These are phyloP conservation scores for Morpho achilles DNA, from an alignment of 2,888 invertebrate genomes.

Conservation along the genomic window DNA sequence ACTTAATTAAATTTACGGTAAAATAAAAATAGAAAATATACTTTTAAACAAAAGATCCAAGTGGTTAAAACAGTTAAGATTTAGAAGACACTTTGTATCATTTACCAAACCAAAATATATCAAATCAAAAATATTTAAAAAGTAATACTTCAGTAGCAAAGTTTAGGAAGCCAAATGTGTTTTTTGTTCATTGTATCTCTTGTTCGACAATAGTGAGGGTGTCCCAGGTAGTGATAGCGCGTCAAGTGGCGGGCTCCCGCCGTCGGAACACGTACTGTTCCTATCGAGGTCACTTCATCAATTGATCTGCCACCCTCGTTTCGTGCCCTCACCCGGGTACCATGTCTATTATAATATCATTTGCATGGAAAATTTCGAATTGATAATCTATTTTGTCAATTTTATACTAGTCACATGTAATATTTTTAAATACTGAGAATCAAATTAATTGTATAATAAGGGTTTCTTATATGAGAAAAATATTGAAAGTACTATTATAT, in stretches of 20 bases:
- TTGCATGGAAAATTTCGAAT: background rate
- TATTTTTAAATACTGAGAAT: no score
- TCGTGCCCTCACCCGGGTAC: conserved; percentile 9
- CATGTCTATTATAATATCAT: conserved; percentile 1
- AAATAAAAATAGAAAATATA: no score
- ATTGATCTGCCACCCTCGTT: conserved; percentile 56
- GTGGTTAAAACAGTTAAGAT: no score
- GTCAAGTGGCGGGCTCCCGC: conserved; percentile 46
- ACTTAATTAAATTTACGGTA: no score
- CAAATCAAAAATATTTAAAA: background rate
- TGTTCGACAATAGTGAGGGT: conserved; percentile 36
- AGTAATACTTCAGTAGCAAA: conserved; percentile 1
- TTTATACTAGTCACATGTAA: no score
- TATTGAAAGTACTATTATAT: no score
- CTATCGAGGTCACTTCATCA: conserved; percentile 70
- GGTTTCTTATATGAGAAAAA: no score
- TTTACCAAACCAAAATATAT: no score
- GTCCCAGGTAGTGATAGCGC: conserved; percentile 32
- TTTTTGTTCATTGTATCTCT: conserved; percentile 23
- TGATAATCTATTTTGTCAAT: no score
- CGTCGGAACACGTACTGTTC: conserved; percentile 61
- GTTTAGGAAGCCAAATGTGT: conserved; percentile 10
- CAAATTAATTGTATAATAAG: no score
- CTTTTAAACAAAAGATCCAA: no score
- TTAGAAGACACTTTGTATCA: no score